Percentiles rank a stretch among this genome's conserved stretches.
Conservation (phyloP, 2,797 vertebrate genomes). For the Poecilia picta region DNA sequence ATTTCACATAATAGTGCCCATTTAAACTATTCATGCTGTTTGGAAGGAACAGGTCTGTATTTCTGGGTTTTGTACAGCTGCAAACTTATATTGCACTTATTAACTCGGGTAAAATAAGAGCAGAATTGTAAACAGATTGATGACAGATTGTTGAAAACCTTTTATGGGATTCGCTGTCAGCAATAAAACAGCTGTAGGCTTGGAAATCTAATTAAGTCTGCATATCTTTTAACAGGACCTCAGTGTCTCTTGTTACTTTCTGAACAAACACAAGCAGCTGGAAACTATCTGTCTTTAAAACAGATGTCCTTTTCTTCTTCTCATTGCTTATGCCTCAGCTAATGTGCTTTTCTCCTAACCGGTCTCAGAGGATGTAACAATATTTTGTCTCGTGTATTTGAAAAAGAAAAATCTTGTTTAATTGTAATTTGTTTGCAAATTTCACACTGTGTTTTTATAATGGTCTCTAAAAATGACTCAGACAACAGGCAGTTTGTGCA, state of each 20-base stretch:
- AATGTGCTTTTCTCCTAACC: neutral
- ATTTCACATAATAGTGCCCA: too few relatives aligned
- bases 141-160: neutral
- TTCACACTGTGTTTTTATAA: neutral
- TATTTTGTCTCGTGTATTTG: neutral
- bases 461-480: neutral
- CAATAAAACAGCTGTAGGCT: constrained; percentile 1
- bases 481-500: neutral
- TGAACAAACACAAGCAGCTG: neutral
- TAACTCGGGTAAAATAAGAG: neutral
- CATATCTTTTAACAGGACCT: constrained; percentile 3
- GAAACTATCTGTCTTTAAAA: neutral
- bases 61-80: neutral
- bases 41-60: neutral
- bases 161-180: neutral
- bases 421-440: neutral
- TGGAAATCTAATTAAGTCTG: neutral
- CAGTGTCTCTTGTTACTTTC: neutral
- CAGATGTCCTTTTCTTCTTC: constrained; percentile 1
- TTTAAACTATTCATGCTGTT: neutral
- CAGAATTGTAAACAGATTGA: neutral
- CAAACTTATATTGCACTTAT: neutral
- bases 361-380: neutral
- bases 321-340: neutral
- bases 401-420: neutral